Evolutionary conservation across 2,113 vertebrate species (phyloP).

Genomic region (Colistium nudipinnis): DNA sequence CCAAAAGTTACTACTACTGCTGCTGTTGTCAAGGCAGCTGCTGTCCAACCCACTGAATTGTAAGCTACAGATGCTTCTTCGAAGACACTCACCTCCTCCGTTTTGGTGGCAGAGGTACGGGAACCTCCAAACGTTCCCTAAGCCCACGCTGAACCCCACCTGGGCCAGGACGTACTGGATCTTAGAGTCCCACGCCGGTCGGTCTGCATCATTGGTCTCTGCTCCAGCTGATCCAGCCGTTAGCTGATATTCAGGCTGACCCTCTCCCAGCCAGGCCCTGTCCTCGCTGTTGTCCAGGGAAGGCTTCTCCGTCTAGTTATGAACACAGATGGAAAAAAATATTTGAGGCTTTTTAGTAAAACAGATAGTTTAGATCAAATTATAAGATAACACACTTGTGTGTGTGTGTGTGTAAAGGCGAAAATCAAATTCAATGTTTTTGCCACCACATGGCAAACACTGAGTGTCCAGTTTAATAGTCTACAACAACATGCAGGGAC

Average conservation of each 20-base stretch:
- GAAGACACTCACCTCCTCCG: constrained; percentile 88
- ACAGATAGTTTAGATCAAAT: too few relatives aligned
- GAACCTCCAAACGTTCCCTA: constrained; percentile 98
- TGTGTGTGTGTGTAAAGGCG: too few relatives aligned
- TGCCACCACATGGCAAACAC: too few relatives aligned
- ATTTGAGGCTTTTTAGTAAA: too few relatives aligned
- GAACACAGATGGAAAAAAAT: too few relatives aligned
- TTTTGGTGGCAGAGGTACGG: constrained; percentile 99
- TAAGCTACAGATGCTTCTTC: background rate
- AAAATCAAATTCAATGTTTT: too few relatives aligned
- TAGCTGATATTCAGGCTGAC: constrained; percentile 65
- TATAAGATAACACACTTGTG: too few relatives aligned
- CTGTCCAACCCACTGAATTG: background rate
- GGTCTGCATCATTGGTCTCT: constrained; percentile 37
- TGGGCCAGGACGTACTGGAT: constrained; percentile 97
- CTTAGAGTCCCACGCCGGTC: constrained; percentile 97
- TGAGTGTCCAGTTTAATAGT: too few relatives aligned
- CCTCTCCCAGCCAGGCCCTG: constrained; percentile 54
- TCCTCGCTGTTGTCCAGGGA: constrained; percentile 63
- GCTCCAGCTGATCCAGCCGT: background rate
- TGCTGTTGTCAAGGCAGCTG: background rate
- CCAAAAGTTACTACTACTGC: background rate
- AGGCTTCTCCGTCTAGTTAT: constrained; percentile 74
- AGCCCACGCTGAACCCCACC: constrained; percentile 96
- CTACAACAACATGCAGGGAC: too few relatives aligned